Percentiles rank a stretch among this genome's conserved stretches.
Conservation (phyloP, 2,113 vertebrate genomes). For the Mormoops blainvillei region DNA sequence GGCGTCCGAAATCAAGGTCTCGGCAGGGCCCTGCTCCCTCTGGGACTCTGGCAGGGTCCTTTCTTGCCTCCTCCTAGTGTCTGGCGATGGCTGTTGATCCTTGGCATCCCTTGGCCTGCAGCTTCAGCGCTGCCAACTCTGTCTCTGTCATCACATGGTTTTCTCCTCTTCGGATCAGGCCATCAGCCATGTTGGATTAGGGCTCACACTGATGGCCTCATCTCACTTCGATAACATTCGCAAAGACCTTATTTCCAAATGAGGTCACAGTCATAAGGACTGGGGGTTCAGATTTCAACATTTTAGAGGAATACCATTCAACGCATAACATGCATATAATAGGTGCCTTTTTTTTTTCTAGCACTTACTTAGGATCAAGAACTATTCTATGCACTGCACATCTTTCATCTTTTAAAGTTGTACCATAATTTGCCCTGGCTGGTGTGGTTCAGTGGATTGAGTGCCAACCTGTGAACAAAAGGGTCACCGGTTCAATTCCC, state of each 20-base stretch:
- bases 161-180: background rate
- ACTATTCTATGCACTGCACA: too few relatives aligned
- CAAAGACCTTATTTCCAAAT: background rate
- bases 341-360: background rate
- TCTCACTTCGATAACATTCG: background rate
- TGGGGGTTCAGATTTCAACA: background rate
- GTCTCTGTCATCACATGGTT: background rate
- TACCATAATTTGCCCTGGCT: background rate
- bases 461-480: too few relatives aligned
- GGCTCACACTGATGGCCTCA: background rate
- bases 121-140: background rate
- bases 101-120: fast-evolving
- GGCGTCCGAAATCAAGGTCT: background rate
- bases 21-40: background rate
- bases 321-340: background rate
- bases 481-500: too few relatives aligned
- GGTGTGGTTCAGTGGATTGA: too few relatives aligned
- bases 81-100: background rate
- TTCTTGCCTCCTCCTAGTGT: background rate
- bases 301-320: background rate
- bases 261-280: background rate
- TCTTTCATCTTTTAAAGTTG: background rate
- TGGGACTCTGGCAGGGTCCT: background rate
- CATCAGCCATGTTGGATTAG: background rate
- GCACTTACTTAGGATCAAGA: background rate